phyloP scores from a whole-genome alignment of 2,113 vertebrate genomes.

The Polypterus senegalus region DNA sequence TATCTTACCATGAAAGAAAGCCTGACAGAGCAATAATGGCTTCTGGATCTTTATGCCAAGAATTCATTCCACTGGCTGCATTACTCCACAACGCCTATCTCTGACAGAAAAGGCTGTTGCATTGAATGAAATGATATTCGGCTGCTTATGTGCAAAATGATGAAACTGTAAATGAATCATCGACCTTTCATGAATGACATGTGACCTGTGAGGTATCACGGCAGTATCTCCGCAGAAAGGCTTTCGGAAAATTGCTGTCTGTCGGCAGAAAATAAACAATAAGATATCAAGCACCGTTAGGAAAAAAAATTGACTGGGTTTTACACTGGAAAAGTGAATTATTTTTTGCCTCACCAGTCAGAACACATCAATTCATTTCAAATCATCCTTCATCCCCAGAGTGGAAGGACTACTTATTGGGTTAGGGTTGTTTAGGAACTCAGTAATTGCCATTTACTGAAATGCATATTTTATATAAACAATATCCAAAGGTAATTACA shows the following conservation, averaged over 20 bases:
- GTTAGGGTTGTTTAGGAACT: slow-evolving; percentile 30
- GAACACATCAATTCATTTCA: slow-evolving; percentile 58
- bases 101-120: slow-evolving; percentile 20
- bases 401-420: slow-evolving; percentile 32
- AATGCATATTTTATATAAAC: slow-evolving; percentile 37
- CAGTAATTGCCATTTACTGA: slow-evolving; percentile 30
- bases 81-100: slow-evolving; percentile 26
- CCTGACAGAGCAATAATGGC: not conserved
- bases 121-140: slow-evolving; percentile 49
- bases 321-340: slow-evolving; percentile 64
- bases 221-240: slow-evolving; percentile 53
- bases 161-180: slow-evolving; percentile 73
- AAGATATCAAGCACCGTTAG: slow-evolving; percentile 64
- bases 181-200: slow-evolving; percentile 75
- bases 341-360: slow-evolving; percentile 59
- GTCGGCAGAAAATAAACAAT: slow-evolving; percentile 82
- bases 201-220: slow-evolving; percentile 66
- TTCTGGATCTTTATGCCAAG: slow-evolving; percentile 25
- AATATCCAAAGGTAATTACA: slow-evolving; percentile 28
- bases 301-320: slow-evolving; percentile 67
- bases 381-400: slow-evolving; percentile 42
- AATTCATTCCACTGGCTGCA: slow-evolving; percentile 28
- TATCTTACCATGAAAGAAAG: not conserved
- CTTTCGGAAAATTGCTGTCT: slow-evolving; percentile 70
- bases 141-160: slow-evolving; percentile 61